Base-by-base conservation (phyloP, 2,113 vertebrate species). In the Oenanthe melanoleuca region DNA sequence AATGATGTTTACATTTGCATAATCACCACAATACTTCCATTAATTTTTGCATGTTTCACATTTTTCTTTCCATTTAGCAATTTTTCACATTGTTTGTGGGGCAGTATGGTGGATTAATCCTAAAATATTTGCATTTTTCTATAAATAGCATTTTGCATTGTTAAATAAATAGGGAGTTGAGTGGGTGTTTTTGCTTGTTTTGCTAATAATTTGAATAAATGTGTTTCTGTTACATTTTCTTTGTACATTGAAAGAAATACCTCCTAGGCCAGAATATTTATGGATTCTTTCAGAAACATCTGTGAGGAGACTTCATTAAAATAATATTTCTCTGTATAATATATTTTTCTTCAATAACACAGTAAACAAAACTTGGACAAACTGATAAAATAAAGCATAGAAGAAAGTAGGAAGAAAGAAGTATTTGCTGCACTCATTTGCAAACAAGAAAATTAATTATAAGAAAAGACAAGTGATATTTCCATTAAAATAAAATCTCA, bases 1-100 rank as follows among this genome's bases (percentile, higher is more conserved):
- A 97, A 95, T 60, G 73, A 93, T 96, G 87, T 96, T 95, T 91
- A 37, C 40, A 94, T 97, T 97, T 96, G 85, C 95, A 97, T 97
- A 91, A 96, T 88, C 55, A 88, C 34, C 61, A 90, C 94, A 97
- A 93, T 86, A 60, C 50, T 73, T 80, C 47, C 28, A 73, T 96
- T 94, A 88, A 93, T 96, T 97, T 96, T 50, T 95, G 80, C 96
- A 80, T 88, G 28, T 75, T 92, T 95, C 89, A 37, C 45, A 93
- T 95, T 95, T 96, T 97, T 96, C 72, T 94, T 87, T 77, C 59
- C 74, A 95, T 97, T 97, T 97, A 97, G 94, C 55, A 96, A 95
- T 97, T 97, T 96, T 24, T 86, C 37, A 56, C 79, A 92, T 79
- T 96, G 59, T 96, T 97, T 94, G 72, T 78, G 63, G 59, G 55